Base-by-base conservation (phyloP, 2,888 invertebrate species). In the Spodoptera exigua region DNA sequence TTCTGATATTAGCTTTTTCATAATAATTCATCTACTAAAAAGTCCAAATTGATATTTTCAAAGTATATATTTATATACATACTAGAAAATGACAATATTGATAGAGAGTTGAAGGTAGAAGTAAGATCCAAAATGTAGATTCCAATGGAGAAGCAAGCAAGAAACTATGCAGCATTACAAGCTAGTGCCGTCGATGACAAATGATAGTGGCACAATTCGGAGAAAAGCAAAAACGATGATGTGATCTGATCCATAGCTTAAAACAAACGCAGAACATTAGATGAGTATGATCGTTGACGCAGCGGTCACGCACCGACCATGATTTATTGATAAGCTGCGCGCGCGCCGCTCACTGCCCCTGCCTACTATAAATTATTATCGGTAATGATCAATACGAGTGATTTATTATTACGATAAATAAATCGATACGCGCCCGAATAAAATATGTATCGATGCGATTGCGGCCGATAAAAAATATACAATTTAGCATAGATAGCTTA, bases 371-470 rank as follows among this genome's bases (percentile, higher is more conserved):
- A 91, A 92, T 92, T 89, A 92, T 86, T 86, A 87, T 88, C 87
- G 83, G 90, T 90, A 92, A 92, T 91, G 92, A 92, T 91, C 91
- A 84, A 82, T 81, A 78, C 84, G 72, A 79, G 78, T 92, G 92
- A 93, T 93, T 92, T 92, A 93, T 92, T 81, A 81, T 83, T 81
- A 84, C 87, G 84, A 90, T 89, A 88, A 88, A 91, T 89, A 90
- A 87, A 91, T 89, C 89, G 84, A 87, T 87, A 82, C 79, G 80
- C 81, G 81, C 67, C 79, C 80, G 79, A 82, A 85, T 85, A 84
- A 84, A 84, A 85, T 82, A 86, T 85, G 71, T 75, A 71, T 78
- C 63, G 37, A 39, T 56, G 43, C 74, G 76, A 85, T 82, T 83
- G 76, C 74, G 79, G 81, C 74, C 74, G 72, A 76, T 77, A 70